These are phyloP conservation scores for Caenorhabditis becei DNA, from an alignment of 2,888 invertebrate genomes.

Conservation along the genomic window DNA sequence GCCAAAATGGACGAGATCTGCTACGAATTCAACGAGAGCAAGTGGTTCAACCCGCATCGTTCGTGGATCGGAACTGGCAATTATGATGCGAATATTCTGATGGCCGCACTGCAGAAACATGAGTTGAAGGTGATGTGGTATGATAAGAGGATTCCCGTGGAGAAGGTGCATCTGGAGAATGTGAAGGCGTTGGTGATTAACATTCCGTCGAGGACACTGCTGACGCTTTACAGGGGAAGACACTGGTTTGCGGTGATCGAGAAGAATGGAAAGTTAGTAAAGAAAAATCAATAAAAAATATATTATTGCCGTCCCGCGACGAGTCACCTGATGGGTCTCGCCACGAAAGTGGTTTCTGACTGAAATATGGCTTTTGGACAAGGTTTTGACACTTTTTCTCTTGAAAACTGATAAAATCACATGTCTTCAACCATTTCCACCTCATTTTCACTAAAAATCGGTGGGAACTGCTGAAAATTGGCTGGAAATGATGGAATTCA, in stretches of 20 bases:
- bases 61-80: conserved; percentile 91
- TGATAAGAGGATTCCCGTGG: conserved; percentile 50
- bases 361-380: too few relatives aligned
- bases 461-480: too few relatives aligned
- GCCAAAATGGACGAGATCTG: conserved; percentile 76
- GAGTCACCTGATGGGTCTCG: too few relatives aligned
- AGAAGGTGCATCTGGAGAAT: conserved; percentile 59
- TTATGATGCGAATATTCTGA: conserved; percentile 98
- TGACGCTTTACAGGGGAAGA: conserved; percentile 74
- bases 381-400: too few relatives aligned
- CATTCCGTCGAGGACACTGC: conserved; percentile 62
- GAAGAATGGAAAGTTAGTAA: conserved; percentile 64
- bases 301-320: too few relatives aligned
- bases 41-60: conserved; percentile 79
- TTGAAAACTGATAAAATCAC: too few relatives aligned
- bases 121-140: conserved; percentile 67
- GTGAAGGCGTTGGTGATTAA: conserved; percentile 74
- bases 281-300: too few relatives aligned
- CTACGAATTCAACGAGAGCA: conserved; percentile 69
- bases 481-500: too few relatives aligned
- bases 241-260: conserved; percentile 75
- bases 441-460: too few relatives aligned
- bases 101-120: conserved; percentile 88
- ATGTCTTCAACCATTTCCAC: too few relatives aligned
- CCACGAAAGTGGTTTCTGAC: too few relatives aligned